Base-by-base conservation (phyloP, 2,888 invertebrate genomes). In the Ochropacha duplaris region DNA sequence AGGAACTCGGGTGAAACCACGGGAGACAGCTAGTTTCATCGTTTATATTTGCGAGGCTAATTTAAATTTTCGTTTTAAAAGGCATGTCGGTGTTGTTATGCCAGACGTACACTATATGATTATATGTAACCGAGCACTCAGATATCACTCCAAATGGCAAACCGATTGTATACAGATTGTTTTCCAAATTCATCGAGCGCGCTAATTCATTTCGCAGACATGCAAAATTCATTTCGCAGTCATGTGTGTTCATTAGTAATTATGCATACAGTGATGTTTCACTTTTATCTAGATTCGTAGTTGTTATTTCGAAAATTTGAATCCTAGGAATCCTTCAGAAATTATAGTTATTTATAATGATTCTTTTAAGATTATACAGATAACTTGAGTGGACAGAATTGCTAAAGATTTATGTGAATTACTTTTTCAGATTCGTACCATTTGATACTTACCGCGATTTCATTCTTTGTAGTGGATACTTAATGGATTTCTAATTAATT, bases 391-490 rank as follows among this genome's bases (percentile, higher is more conserved):
- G 8, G 16, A n/a, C n/a, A n/a, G n/a, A n/a, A n/a, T 39, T 16
- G 8, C 9, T 9, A 9, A 44, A 8, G 44, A 44, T 59, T 57
- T 54, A 57, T 58, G 59, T 58, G 62, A 66, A 66, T 65, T 68
- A 57, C 51, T 56, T 54, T 61, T 24, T 24, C 3, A 24, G 19
- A 44, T 44, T n/a, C 50, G 55, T 50, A 36, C 24, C 22, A 44
- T 24, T 54, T 22, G 31, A 9, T 58, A 54, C 34, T 39, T 52
- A 52, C 54, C 54, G 19, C 39, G 39, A 44, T 19, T 44, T 8
- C 59, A 65, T 68, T 66, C 59, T 66, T 61, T 68, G 54, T 54
- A 58, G 51, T 57, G 54, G 65, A 58, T 61, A n/a, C n/a, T n/a
- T n/a, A 65, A 57, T 58, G 62, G 54, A 55, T 60, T 52, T 52